These are phyloP conservation scores for Cryptoblepharus egeriae DNA, from an alignment of 2,797 vertebrate genomes.

Conservation along the genomic window DNA sequence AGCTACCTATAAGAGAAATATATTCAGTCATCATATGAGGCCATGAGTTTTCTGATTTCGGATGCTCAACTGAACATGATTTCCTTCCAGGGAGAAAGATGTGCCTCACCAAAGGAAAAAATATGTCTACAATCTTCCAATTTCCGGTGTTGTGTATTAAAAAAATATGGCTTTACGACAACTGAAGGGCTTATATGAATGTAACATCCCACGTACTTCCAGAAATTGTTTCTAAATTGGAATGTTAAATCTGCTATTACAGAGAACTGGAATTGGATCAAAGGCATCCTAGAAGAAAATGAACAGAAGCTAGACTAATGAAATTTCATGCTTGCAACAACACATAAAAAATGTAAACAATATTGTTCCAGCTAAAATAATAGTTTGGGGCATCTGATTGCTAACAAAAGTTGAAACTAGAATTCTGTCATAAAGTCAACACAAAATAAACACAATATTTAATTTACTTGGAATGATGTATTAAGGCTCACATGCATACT, in stretches of 20 bases:
- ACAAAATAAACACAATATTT: constrained; percentile 39
- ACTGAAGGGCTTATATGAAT: constrained; percentile 14
- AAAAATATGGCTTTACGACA: not conserved
- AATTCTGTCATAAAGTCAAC: constrained; percentile 33
- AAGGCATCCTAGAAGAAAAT: constrained; percentile 59
- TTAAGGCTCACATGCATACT: not conserved
- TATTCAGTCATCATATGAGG: not conserved
- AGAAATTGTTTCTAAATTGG: constrained; percentile 45
- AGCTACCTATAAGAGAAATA: not conserved
- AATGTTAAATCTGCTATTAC: constrained; percentile 52
- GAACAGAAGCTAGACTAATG: constrained; percentile 49
- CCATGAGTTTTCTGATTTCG: not conserved
- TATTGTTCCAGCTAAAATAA: constrained; percentile 50
- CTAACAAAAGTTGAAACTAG: constrained; percentile 50
- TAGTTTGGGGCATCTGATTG: constrained; percentile 40
- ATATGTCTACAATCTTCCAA: constrained; percentile 33
- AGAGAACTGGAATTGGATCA: constrained; percentile 31
- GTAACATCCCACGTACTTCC: constrained; percentile 23
- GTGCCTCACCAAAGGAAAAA: constrained; percentile 59
- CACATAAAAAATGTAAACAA: constrained; percentile 62
- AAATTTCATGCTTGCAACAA: constrained; percentile 54
- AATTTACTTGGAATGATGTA: constrained; percentile 8
- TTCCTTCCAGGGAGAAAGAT: constrained; percentile 25
- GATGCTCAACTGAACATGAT: not conserved
- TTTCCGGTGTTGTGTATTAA: constrained; percentile 38